Evolutionary conservation across 1,140 invertebrate species (phyloP).

Genomic region (Archegozetes longisetosus): DNA sequence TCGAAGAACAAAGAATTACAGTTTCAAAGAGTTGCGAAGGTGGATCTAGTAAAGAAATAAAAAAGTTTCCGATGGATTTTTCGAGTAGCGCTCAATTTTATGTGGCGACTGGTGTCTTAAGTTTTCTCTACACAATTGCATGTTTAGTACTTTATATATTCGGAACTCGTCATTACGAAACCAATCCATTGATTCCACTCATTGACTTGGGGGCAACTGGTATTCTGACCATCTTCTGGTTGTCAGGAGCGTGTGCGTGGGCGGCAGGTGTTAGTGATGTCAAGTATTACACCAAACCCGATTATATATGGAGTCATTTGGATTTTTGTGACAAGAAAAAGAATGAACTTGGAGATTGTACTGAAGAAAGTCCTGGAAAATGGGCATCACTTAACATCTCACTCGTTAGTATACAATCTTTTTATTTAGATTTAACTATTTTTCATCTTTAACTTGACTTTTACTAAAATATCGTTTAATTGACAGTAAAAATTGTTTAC

Average conservation of each 20-base stretch:
- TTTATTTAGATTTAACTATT: not conserved
- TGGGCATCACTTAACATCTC: constrained; percentile 22
- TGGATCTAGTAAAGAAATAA: constrained; percentile 1
- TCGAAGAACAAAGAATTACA: constrained; percentile 15
- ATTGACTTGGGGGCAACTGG: constrained; percentile 42
- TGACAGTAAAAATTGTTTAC: too few species aligned
- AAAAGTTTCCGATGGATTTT: constrained; percentile 32
- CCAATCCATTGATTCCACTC: constrained; percentile 35
- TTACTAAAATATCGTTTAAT: too few species aligned
- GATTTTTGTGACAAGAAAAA: constrained; percentile 16
- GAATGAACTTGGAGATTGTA: constrained; percentile 9
- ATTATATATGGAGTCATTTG: constrained; percentile 22
- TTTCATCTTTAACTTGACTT: not conserved
- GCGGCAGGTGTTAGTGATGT: constrained; percentile 42
- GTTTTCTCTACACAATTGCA: constrained; percentile 42
- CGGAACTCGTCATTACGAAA: constrained; percentile 40
- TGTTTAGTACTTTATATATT: constrained; percentile 42
- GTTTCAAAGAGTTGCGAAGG: not conserved
- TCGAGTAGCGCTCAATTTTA: constrained; percentile 46
- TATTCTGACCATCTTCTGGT: constrained; percentile 45
- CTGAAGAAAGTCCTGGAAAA: constrained; percentile 11
- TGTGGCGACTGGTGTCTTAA: constrained; percentile 48
- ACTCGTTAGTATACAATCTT: constrained; percentile 17
- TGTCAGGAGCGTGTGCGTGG: constrained; percentile 48
- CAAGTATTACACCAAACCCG: constrained; percentile 36